A percentile compares a stretch with the other conserved stretches of the same genome.
phyloP scores from a whole-genome alignment of 2,797 vertebrate genomes.

The Hylomyscus alleni region DNA sequence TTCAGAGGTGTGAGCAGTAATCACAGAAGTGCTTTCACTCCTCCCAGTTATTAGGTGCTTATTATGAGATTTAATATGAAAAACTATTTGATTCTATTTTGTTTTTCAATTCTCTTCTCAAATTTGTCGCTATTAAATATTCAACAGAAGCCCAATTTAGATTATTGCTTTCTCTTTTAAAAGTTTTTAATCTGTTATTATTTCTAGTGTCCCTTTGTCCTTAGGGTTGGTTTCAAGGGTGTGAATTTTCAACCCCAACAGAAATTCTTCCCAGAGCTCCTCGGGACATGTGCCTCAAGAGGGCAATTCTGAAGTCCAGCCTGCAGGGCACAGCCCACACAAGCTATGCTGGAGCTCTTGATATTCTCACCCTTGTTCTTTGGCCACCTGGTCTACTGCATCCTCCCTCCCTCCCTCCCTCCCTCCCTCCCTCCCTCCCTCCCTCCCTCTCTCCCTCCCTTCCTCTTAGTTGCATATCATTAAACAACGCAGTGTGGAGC shows the following conservation, averaged over 20 bases:
- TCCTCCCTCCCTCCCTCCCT: not conserved
- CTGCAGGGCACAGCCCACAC: not conserved
- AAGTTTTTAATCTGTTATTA: not conserved
- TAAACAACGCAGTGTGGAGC: not conserved
- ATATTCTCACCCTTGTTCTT: conserved; percentile 16
- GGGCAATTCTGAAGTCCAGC: not conserved
- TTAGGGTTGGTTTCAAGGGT: conserved; percentile 5
- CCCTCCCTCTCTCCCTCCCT: not conserved
- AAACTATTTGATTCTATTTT: conserved; percentile 23
- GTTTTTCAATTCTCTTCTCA: conserved; percentile 35
- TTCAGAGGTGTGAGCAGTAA: not conserved
- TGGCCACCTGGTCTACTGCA: conserved; percentile 29
- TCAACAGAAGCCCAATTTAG: conserved; percentile 26
- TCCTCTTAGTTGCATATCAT: not conserved
- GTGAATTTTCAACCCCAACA: conserved; percentile 7
- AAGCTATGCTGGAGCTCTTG: not conserved
- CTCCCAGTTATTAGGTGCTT: not conserved
- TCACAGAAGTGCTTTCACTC: not conserved
- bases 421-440: not conserved
- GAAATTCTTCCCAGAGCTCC: conserved; percentile 1
- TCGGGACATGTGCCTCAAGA: not conserved
- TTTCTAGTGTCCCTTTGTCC: conserved; percentile 38
- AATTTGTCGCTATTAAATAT: conserved; percentile 20
- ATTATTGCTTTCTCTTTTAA: conserved; percentile 35
- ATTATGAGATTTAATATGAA: not conserved